A percentile compares a stretch with the other conserved stretches of the same genome.
Conservation (phyloP, 2,797 vertebrate species). For the Oreonectes daqikongensis region DNA sequence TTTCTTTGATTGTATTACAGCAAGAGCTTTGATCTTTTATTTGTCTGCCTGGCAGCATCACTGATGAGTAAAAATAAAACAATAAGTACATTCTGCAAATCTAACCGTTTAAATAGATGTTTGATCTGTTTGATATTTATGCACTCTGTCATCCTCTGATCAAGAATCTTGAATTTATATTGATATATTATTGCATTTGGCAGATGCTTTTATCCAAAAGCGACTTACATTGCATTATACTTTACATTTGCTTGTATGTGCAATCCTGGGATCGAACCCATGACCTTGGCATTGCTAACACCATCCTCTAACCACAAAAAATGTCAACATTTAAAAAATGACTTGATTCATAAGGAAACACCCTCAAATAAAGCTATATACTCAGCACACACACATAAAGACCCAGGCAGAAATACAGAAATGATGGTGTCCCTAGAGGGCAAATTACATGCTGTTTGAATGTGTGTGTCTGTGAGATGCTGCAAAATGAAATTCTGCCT, state of each 20-base stretch:
- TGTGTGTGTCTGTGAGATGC: slow-evolving; percentile 41
- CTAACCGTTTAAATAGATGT: neutral
- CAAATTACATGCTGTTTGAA: slow-evolving; percentile 51
- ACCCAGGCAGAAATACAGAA: slow-evolving; percentile 46
- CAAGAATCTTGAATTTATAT: neutral
- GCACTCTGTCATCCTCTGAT: neutral
- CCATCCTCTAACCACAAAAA: no score
- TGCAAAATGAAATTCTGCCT: slow-evolving; percentile 56
- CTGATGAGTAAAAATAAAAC: neutral
- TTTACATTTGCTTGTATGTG: no score
- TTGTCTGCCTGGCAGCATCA: neutral
- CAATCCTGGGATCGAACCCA: no score
- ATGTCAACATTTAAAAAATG: no score
- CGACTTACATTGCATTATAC: no score
- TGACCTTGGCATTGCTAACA: no score
- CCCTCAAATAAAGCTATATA: slow-evolving; percentile 21
- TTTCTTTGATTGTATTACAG: neutral
- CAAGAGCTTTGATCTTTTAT: neutral
- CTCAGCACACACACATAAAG: slow-evolving; percentile 44
- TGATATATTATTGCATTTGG: no score
- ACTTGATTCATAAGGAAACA: slow-evolving; percentile 17
- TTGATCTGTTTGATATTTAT: neutral
- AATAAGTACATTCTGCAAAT: neutral
- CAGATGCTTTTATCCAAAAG: no score
- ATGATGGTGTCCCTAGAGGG: slow-evolving; percentile 51